phyloP scores from a whole-genome alignment of 2,113 vertebrate species.

The Engystomops pustulosus region DNA sequence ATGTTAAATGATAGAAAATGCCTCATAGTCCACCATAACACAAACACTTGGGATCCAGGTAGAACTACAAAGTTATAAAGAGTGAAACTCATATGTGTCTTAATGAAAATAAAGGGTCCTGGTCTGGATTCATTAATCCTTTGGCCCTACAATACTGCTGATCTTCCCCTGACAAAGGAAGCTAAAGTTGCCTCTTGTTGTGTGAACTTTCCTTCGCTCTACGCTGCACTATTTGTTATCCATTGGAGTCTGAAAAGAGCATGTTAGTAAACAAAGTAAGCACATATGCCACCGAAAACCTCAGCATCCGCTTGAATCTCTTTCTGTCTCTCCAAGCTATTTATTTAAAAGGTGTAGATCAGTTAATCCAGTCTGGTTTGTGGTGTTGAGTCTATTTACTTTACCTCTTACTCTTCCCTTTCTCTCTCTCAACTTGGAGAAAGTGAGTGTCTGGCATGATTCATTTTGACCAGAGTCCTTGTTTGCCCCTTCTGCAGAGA shows the following conservation, averaged over 20 bases:
- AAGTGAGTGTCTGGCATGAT: constrained; percentile 50
- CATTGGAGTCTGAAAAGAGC: constrained; percentile 54
- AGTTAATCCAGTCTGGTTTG: constrained; percentile 52
- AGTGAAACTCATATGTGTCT: no score
- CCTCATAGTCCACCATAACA: background rate
- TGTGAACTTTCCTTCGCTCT: constrained; percentile 32
- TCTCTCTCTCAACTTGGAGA: constrained; percentile 45
- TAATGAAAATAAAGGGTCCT: no score
- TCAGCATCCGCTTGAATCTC: constrained; percentile 20
- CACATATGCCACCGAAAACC: constrained; percentile 33
- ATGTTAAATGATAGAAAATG: background rate
- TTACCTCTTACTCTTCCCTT: constrained; percentile 40
- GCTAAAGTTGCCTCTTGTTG: constrained; percentile 30
- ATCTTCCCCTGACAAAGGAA: constrained; percentile 47
- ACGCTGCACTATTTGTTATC: constrained; percentile 51
- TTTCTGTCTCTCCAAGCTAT: constrained; percentile 52
- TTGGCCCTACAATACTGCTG: background rate
- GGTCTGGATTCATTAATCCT: constrained; percentile 1
- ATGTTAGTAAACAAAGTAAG: constrained; percentile 53
- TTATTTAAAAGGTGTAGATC: constrained; percentile 39
- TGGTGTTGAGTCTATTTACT: constrained; percentile 45
- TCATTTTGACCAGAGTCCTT: constrained; percentile 49
- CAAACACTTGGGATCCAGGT: background rate
- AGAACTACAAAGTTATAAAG: no score
- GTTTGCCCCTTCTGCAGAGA: constrained; percentile 48